These are phyloP conservation scores for Scaptomyza parva DNA, from an alignment of 2,888 invertebrate species.

Conservation along the genomic window DNA sequence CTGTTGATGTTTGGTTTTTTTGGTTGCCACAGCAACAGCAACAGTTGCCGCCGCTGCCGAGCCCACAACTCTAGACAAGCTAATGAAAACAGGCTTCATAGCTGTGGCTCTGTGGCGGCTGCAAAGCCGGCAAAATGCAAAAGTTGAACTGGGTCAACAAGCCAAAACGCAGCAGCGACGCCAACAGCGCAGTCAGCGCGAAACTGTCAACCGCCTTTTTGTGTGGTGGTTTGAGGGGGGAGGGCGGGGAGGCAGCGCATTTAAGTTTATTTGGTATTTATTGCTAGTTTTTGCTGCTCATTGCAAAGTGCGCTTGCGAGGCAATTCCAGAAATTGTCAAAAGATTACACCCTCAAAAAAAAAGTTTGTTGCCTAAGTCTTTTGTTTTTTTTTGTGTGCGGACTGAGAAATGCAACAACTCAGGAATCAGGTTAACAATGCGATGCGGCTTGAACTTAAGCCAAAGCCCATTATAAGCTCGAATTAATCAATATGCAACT, in stretches of 20 bases:
- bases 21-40: constrained; percentile 34
- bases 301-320: constrained; percentile 23
- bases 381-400: too few relatives aligned
- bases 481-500: constrained; percentile 52
- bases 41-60: constrained; percentile 38
- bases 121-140: constrained; percentile 82
- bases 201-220: constrained; percentile 29
- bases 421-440: constrained; percentile 46
- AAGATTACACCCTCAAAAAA: constrained; percentile 1
- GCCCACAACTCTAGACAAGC: constrained; percentile 69
- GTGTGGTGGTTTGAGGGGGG: constrained; percentile 38
- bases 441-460: constrained; percentile 12
- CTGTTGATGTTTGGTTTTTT: constrained; percentile 39
- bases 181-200: constrained; percentile 33
- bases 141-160: constrained; percentile 84
- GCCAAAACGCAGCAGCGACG: constrained; percentile 71
- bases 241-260: neutral
- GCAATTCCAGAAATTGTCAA: constrained; percentile 23
- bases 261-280: constrained; percentile 1
- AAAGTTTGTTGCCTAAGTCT: constrained; percentile 77
- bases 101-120: constrained; percentile 26
- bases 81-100: constrained; percentile 76
- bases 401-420: constrained; percentile 37
- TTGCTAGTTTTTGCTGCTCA: neutral
- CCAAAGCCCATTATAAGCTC: too few relatives aligned